Base-by-base conservation (phyloP, 2,113 vertebrate species). In the Macquaria australasica region DNA sequence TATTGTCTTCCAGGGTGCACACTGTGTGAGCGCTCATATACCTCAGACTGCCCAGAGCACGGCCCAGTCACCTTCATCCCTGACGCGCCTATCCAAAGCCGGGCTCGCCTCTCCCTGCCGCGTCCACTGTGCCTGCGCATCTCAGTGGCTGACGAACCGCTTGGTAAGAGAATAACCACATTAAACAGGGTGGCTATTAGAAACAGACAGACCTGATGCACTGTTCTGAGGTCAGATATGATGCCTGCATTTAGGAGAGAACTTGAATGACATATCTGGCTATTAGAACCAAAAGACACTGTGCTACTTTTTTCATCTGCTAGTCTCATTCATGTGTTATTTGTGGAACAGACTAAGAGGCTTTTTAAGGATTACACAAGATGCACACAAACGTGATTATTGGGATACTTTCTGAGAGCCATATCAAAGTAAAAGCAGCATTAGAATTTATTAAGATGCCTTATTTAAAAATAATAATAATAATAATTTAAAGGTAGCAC, bases 11-110 rank as follows among this genome's bases (percentile, higher is more conserved):
- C 59, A 99, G 98, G 98, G 98, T 99, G 98, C 88, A 98, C 98
- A 0, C 96, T 99, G 31, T 99, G 98, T 92, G 98, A 99, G 92
- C 96, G 97, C 83, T 98, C 98, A 0, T 99, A 99, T 83, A 96
- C 97, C 7, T 98, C 98, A 0, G 98, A 99, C 94, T 99, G 98
- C 87, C 98, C 98, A 0, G 97, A 99, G 64, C 98, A 99, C 0
- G 98, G 98, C 21, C 98, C 98, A 0, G 97, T 99, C 94, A 99
- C 97, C 64, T 99, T 99, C 87, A 95, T 99, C 92, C 96, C 97
- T 0, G 98, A 99, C 62, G 93, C 95, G 8, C 98, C 98, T 0
- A 97, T 99, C 71, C 98, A 98, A 93, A 99, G 97, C 93, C 95
- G 98, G 63, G 98, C 98, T 20, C 96, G 98, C 79, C 97, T 99